A percentile compares a stretch with the other conserved stretches of the same genome.
phyloP scores from a whole-genome alignment of 2,888 invertebrate species.

The Polydrusus tereticollis region DNA sequence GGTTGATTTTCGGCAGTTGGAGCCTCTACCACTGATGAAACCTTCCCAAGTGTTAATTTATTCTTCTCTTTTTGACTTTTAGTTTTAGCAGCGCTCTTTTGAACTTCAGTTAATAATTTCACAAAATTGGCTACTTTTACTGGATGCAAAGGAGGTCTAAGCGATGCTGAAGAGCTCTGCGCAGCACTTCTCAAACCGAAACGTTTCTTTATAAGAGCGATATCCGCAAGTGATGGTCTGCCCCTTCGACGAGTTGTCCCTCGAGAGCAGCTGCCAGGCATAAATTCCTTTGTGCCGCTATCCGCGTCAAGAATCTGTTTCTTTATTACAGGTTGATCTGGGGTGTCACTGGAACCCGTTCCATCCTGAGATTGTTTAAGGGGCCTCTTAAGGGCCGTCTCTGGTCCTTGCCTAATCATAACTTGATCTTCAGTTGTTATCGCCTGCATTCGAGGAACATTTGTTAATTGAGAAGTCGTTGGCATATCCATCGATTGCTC shows the following conservation, averaged over 20 bases:
- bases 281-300: too few relatives aligned
- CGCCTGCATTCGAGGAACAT: not conserved
- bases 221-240: too few relatives aligned
- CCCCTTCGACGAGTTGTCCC: too few relatives aligned
- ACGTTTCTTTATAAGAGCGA: too few relatives aligned
- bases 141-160: not conserved
- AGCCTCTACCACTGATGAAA: not conserved
- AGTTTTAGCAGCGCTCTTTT: not conserved
- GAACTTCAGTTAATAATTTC: not conserved
- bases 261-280: too few relatives aligned
- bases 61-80: not conserved
- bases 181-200: not conserved
- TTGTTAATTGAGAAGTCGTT: not conserved
- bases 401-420: not conserved
- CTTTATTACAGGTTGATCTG: not conserved
- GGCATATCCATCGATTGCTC: not conserved
- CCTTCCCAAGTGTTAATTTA: not conserved
- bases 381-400: not conserved
- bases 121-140: not conserved
- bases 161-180: not conserved
- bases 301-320: too few relatives aligned
- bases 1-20: not conserved
- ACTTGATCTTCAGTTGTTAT: not conserved
- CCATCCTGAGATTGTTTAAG: not conserved
- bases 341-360: not conserved